Evolutionary conservation across 2,113 vertebrate genomes (phyloP).

Genomic region (Chlorocebus sabaeus): DNA sequence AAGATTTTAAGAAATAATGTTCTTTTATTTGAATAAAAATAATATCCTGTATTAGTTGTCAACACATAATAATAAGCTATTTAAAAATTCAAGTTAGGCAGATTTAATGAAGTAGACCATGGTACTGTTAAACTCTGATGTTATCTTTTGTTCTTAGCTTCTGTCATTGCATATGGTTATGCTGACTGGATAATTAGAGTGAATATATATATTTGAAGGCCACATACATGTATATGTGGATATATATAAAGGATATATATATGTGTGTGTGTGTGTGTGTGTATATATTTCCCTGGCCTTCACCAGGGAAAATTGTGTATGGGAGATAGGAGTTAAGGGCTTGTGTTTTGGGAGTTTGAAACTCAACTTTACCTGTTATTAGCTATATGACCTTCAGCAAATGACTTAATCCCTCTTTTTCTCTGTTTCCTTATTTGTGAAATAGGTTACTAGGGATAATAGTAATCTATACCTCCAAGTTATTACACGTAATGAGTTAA

Average conservation of each 20-base stretch:
- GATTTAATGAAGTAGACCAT: neutral
- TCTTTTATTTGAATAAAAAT: neutral
- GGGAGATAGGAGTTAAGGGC: neutral
- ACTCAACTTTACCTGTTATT: neutral
- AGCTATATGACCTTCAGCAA: neutral
- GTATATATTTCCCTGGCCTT: neutral
- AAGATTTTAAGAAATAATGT: neutral
- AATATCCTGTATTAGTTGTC: neutral
- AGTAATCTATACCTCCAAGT: neutral
- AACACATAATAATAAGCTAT: neutral
- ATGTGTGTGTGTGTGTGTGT: neutral
- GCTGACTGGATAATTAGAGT: neutral
- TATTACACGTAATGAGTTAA: neutral
- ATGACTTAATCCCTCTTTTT: neutral
- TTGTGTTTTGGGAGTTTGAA: neutral
- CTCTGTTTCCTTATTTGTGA: neutral
- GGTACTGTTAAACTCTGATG: neutral
- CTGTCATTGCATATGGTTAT: neutral
- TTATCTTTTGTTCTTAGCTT: neutral
- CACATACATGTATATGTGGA: too few species aligned
- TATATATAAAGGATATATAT: neutral
- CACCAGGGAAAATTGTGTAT: neutral
- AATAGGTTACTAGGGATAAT: neutral
- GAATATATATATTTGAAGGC: neutral
- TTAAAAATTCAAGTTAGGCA: neutral